phyloP scores from a whole-genome alignment of 92 coral and sea anemone species.

The Phenganax subtilis region DNA sequence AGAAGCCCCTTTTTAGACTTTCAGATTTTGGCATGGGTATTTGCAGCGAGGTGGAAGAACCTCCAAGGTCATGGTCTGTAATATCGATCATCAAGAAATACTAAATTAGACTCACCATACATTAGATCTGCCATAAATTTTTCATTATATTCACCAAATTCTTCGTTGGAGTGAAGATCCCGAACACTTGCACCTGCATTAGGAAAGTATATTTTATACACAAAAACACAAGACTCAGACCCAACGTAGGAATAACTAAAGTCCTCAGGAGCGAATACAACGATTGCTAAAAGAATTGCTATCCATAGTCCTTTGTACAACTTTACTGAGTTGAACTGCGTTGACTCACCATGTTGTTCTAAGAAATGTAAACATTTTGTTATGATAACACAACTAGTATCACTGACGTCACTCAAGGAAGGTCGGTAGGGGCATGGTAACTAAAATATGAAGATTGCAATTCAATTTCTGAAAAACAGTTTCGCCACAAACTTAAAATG shows the following conservation, averaged over 20 bases:
- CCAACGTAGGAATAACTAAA: no score
- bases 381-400: constrained; percentile 73
- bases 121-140: constrained; percentile 57
- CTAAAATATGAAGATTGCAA: constrained; percentile 31
- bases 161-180: constrained; percentile 69
- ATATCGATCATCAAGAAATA: neutral
- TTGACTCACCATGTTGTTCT: constrained; percentile 64
- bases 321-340: neutral
- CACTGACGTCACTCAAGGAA: constrained; percentile 49
- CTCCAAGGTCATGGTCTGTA: no score
- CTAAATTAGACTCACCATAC: constrained; percentile 51
- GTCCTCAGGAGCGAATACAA: no score
- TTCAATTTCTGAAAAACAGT: neutral
- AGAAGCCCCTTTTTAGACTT: no score
- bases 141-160: constrained; percentile 53
- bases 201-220: neutral
- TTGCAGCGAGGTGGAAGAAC: no score
- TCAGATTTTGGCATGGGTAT: no score
- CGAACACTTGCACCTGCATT: constrained; percentile 60
- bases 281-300: no score
- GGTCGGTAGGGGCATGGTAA: constrained; percentile 48
- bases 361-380: constrained; percentile 82
- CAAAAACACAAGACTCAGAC: no score
- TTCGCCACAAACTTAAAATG: neutral
- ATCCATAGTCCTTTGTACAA: neutral